Evolutionary conservation across 2,888 invertebrate genomes (phyloP), one percentile per base, ranked within the genome.

Genomic region (Cataglyphis altisquamis): DNA sequence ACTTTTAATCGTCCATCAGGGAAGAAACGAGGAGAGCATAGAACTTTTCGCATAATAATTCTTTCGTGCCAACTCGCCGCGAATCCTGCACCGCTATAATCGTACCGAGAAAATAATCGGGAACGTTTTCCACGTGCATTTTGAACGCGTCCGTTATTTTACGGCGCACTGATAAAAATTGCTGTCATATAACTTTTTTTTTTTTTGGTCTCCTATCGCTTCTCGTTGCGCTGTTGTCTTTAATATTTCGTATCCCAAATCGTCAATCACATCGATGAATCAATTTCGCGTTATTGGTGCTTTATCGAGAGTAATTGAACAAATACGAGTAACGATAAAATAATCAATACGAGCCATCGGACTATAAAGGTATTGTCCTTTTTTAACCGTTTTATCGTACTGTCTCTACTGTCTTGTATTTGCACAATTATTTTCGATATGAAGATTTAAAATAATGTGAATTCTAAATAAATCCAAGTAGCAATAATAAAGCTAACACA

Each of bases 1-100:
- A 92, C 89, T 93, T 93, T 93, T 91, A 92, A 92, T 92, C 93
- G 92, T 91, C 91, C 92, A 92, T 92, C 92, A 89, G 92, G 91
- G 90, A 90, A 87, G 88, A 90, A 91, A 90, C 90, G 91, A 87
- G 89, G 86, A 87, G 84, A 87, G 84, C 86, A 85, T 86, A 88
- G 18, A 93, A 92, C 92, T 93, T 92, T 91, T 90, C 89, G 91
- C 91, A 90, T 92, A 92, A 92, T 93, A 91, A 93, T 93, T 91
- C 89, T 88, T 89, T 86, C 82, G 67, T 83, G 64, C 81, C 57
- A 74, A 82, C 67, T 75, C 63, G 68, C 81, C 74, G 55, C 21
- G 21, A 52, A 64, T 25, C 80, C 21, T 39, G 62, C 66, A 8
- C 63, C 62, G n/a, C 62, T 68, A 62, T 60, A 57, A n/a, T 25